These are phyloP conservation scores for Drosophila auraria DNA, from an alignment of 1,140 invertebrate genomes.

Conservation along the genomic window DNA sequence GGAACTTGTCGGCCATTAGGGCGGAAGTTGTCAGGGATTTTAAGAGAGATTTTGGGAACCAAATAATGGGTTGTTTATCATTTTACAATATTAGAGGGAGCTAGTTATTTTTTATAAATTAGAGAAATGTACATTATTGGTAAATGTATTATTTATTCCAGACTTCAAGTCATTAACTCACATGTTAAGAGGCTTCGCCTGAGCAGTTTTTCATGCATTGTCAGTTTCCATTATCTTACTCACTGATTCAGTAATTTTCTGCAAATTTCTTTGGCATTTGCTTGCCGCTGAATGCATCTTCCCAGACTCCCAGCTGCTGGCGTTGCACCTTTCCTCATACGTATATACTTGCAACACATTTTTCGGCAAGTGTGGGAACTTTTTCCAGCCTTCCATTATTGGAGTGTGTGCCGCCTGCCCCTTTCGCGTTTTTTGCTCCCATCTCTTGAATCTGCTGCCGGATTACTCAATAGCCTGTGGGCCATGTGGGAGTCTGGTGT, in stretches of 20 bases:
- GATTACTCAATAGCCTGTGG: slow-evolving; percentile 45
- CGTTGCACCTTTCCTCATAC: slow-evolving; percentile 4
- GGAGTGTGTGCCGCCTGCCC: slow-evolving; percentile 25
- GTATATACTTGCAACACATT: slow-evolving; percentile 69
- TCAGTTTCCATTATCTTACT: slow-evolving; percentile 8
- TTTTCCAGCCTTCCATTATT: slow-evolving; percentile 49
- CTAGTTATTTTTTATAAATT: not conserved
- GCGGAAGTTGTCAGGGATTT: too few species aligned
- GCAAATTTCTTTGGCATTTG: slow-evolving; percentile 72
- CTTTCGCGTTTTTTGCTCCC: slow-evolving; percentile 22
- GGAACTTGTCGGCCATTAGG: not conserved
- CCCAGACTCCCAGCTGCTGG: slow-evolving; percentile 9
- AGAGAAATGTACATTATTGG: not conserved
- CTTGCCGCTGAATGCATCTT: slow-evolving; percentile 52
- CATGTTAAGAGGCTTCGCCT: not conserved
- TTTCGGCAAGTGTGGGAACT: slow-evolving; percentile 75
- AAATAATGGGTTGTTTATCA: too few species aligned
- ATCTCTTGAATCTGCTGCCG: slow-evolving; percentile 37
- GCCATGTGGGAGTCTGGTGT: slow-evolving; percentile 51
- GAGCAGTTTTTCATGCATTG: slow-evolving; percentile 10
- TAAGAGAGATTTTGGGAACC: too few species aligned
- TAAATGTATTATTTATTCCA: not conserved
- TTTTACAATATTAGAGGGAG: too few species aligned
- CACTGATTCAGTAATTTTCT: slow-evolving; percentile 32
- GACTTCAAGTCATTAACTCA: slow-evolving; percentile 7